phyloP scores from a whole-genome alignment of 1,140 invertebrate genomes.

The Zeugodacus cucurbitae region DNA sequence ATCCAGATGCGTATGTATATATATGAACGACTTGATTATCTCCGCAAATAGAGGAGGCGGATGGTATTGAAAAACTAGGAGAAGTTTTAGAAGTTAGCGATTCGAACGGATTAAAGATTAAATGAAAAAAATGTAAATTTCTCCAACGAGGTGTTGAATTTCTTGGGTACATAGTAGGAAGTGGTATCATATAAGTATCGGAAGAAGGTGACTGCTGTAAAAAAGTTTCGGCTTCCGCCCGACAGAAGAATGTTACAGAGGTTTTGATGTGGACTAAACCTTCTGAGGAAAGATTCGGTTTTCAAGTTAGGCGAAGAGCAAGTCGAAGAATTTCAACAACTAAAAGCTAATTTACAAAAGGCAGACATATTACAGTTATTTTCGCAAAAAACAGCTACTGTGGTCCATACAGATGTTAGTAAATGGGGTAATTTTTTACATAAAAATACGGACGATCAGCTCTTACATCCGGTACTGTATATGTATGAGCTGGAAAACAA shows the following conservation, averaged over 20 bases:
- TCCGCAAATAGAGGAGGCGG: conserved; percentile 8
- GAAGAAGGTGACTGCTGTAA: conserved; percentile 40
- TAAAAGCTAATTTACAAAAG: no score
- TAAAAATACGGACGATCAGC: no score
- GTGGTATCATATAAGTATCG: conserved; percentile 47
- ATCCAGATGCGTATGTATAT: not conserved
- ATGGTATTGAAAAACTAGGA: not conserved
- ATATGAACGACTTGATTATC: conserved; percentile 44
- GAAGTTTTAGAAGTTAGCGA: conserved; percentile 27
- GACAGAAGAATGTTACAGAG: not conserved
- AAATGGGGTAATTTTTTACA: no score
- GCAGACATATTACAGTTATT: no score
- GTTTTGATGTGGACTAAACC: not conserved
- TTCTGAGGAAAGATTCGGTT: not conserved
- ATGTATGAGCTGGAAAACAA: no score
- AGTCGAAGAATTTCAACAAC: not conserved
- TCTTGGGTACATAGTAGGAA: conserved; percentile 60
- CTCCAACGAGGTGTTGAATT: conserved; percentile 57
- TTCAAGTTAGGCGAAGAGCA: not conserved
- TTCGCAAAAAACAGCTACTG: no score
- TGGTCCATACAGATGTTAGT: no score
- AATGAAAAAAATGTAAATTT: conserved; percentile 57
- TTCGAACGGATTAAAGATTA: conserved; percentile 25
- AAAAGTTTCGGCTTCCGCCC: not conserved
- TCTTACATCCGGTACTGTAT: no score